These are phyloP conservation scores for Lumbricus terrestris DNA, from an alignment of 2,888 invertebrate genomes.

Conservation along the genomic window DNA sequence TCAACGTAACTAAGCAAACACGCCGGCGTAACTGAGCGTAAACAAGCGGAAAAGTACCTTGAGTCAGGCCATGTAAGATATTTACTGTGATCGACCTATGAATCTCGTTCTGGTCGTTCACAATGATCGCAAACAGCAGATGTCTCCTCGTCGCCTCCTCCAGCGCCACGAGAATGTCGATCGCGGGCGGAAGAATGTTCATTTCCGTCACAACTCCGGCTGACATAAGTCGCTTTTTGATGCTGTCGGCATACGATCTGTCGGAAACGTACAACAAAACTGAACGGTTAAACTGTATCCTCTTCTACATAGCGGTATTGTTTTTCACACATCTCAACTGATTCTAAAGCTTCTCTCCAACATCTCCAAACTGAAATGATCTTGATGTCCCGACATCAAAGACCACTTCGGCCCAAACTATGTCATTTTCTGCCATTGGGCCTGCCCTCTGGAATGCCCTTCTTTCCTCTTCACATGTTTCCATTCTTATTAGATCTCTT, in stretches of 20 bases:
- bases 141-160: constrained; percentile 86
- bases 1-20: neutral
- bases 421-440: no score
- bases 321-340: no score
- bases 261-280: neutral
- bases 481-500: no score
- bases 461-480: no score
- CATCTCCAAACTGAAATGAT: no score
- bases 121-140: constrained; percentile 82
- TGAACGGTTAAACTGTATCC: neutral
- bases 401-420: no score
- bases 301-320: no score
- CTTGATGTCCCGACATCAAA: no score
- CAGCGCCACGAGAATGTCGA: constrained; percentile 55
- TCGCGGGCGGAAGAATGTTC: neutral
- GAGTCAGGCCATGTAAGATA: constrained; percentile 78
- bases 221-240: neutral
- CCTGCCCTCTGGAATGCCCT: no score
- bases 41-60: constrained; percentile 65
- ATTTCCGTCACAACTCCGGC: neutral
- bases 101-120: constrained; percentile 81
- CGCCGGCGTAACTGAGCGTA: neutral
- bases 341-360: no score
- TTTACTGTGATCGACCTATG: constrained; percentile 83
- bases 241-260: neutral